Evolutionary conservation across 1,140 invertebrate species (phyloP).

Genomic region (Drosophila auraria): DNA sequence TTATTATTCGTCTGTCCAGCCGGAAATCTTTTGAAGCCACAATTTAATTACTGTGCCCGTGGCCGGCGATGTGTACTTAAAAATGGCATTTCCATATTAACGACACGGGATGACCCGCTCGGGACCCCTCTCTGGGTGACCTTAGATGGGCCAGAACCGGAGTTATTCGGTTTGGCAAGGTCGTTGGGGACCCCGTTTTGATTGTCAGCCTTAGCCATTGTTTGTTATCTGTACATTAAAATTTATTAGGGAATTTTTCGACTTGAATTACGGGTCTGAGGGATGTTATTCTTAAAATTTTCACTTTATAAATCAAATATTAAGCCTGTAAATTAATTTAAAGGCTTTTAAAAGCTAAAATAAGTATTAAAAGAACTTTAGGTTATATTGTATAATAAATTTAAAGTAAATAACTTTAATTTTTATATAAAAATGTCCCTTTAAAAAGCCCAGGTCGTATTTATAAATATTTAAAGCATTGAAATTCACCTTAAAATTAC

Average conservation of each 20-base stretch:
- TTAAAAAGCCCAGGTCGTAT: too few relatives aligned
- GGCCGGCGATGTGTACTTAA: constrained; percentile 20
- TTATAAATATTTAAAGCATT: too few relatives aligned
- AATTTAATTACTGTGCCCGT: constrained; percentile 33
- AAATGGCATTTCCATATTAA: constrained; percentile 37
- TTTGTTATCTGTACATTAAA: constrained; percentile 3
- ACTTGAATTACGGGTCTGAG: constrained; percentile 9
- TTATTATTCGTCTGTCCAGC: constrained; percentile 35
- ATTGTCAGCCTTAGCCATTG: neutral
- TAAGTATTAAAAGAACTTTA: neutral
- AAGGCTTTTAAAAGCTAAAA: neutral
- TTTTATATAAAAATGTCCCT: too few relatives aligned
- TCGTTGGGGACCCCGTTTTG: constrained; percentile 6
- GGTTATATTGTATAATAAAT: neutral
- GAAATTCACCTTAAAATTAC: too few relatives aligned
- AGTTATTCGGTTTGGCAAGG: constrained; percentile 8
- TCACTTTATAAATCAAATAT: neutral
- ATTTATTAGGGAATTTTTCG: constrained; percentile 2
- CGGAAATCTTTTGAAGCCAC: constrained; percentile 51
- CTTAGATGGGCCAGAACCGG: constrained; percentile 4
- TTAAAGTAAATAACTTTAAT: too few relatives aligned
- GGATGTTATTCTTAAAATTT: neutral
- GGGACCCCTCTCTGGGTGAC: neutral
- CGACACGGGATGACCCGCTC: constrained; percentile 19
- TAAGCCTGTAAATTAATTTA: neutral